Base-by-base conservation (phyloP, 2,113 vertebrate species). In the Synchiropus splendidus region DNA sequence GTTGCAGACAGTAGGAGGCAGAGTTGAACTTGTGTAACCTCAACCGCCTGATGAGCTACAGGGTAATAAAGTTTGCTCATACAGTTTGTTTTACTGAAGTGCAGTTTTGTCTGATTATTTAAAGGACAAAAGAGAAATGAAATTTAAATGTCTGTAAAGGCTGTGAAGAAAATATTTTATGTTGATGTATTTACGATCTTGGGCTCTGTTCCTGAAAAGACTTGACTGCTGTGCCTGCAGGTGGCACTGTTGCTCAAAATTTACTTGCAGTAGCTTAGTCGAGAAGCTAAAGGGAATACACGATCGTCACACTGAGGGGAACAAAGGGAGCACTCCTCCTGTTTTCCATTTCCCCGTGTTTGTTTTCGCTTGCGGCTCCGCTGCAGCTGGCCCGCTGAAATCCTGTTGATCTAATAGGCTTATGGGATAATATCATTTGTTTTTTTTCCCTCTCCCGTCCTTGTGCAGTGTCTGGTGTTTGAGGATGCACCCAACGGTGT, bases 401-500 rank as follows among this genome's bases (percentile, higher is more conserved):
- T 47, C 42, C 49, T 21, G 36, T 38, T 6, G 16, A 11, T 34
- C 44, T 55, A 60, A 61, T 32, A 43, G 50, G 50, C 54, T 57
- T 56, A 54, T 3, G 18, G 51, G 61, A 66, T 58, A 39, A 47
- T 21, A 46, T 53, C 41, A 16, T 12, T 52, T 36, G 44, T 45
- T 44, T 50, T 16, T 21, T 31, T 16, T 18, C 36, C 34, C 18
- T 65, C 39, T 39, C 31, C 30, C 44, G 31, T 53, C 48, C 46
- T 48, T 57, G 10, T 18, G 4, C 59, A 97, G 89, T 98, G 93
- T 60, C 73, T 98, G 51, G 91, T 98, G 49, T 94, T 97, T 54
- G 95, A 98, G 75, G 92, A 98, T 12, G 83, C 92, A 5, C 91
- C 91, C 31, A 87, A 85, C 3, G 91, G 93, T 0, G 88, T 97